phyloP scores from a whole-genome alignment of 2,888 invertebrate species.

The Bimastos eiseni region DNA sequence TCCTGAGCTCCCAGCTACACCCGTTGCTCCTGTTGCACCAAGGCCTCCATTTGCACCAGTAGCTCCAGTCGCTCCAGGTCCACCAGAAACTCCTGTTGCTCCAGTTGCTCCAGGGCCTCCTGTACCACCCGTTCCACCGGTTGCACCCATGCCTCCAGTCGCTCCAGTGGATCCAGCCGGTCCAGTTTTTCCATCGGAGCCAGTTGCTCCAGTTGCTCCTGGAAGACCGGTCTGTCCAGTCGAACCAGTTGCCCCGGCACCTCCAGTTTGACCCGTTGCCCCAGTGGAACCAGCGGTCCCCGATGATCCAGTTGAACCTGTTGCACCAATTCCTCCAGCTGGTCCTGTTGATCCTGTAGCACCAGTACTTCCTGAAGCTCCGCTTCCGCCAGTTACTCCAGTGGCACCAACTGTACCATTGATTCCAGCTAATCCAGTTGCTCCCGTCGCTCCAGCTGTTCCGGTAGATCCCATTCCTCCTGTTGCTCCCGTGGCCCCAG shows the following conservation, averaged over 20 bases:
- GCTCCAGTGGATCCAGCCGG: too few relatives aligned
- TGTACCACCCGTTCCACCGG: background rate
- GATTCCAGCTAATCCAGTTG: background rate
- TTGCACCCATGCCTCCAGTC: too few relatives aligned
- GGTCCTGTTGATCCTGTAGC: background rate
- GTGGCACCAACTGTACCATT: background rate
- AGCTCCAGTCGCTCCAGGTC: background rate
- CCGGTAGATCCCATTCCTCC: background rate
- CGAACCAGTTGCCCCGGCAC: background rate
- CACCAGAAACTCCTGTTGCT: background rate
- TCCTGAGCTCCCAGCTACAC: background rate
- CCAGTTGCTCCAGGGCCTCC: slow-evolving; percentile 13
- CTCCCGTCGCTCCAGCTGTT: background rate
- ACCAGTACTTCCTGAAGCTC: background rate
- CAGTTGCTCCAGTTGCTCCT: too few relatives aligned
- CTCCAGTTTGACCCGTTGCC: background rate
- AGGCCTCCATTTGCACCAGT: too few relatives aligned
- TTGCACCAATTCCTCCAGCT: background rate
- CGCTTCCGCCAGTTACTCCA: background rate
- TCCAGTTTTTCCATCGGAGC: background rate
- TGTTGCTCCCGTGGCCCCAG: background rate
- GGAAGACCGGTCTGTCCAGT: background rate
- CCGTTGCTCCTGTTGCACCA: too few relatives aligned
- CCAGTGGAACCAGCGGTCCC: background rate
- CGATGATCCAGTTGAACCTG: background rate